These are phyloP conservation scores for Noctua fimbriata DNA, from an alignment of 2,888 invertebrate species.

Conservation along the genomic window DNA sequence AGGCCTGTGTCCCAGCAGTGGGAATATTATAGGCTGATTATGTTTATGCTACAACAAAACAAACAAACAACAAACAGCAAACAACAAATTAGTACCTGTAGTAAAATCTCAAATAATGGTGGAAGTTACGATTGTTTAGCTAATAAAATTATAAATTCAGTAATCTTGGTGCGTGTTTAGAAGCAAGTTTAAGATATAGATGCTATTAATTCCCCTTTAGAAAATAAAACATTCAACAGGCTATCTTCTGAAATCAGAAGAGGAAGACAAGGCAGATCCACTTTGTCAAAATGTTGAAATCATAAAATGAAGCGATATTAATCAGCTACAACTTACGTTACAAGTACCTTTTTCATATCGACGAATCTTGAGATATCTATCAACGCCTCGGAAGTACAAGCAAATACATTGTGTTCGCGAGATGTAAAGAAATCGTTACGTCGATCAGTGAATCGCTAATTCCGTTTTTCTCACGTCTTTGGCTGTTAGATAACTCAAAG, in stretches of 20 bases:
- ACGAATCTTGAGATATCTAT: constrained; percentile 53
- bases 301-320: background rate
- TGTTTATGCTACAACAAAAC: no score
- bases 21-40: no score
- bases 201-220: no score
- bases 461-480: constrained; percentile 75
- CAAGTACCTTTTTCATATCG: constrained; percentile 41
- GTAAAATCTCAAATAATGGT: background rate
- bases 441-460: constrained; percentile 68
- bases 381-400: constrained; percentile 61
- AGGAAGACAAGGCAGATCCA: background rate
- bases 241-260: background rate
- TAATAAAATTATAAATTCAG: background rate
- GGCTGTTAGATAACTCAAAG: constrained; percentile 71
- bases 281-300: constrained; percentile 19
- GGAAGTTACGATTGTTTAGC: background rate
- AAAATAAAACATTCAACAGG: background rate
- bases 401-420: constrained; percentile 65
- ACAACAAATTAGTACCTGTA: background rate
- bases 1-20: no score
- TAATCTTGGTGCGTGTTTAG: background rate
- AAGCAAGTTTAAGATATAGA: background rate
- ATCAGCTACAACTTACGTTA: constrained; percentile 8
- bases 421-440: constrained; percentile 69
- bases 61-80: no score